Evolutionary conservation across 2,888 invertebrate genomes (phyloP).

Genomic region (Megaustenia siamemsis): DNA sequence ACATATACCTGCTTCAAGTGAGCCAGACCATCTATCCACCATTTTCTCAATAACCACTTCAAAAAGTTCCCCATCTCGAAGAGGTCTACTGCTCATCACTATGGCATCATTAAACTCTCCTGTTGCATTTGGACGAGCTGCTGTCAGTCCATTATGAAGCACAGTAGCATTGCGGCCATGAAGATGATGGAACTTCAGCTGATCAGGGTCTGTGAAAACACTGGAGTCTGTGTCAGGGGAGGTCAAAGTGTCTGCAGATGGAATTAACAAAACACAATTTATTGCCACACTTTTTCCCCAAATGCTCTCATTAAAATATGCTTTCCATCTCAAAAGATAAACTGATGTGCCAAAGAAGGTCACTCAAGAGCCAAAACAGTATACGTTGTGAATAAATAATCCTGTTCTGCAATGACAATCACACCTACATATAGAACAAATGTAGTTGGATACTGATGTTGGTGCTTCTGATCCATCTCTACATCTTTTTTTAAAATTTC

Average conservation of each 20-base stretch:
- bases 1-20: constrained; percentile 90
- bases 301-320: no score
- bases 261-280: background rate
- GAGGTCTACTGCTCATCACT: constrained; percentile 91
- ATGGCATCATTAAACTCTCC: constrained; percentile 97
- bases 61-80: constrained; percentile 94
- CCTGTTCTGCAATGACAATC: no score
- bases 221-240: constrained; percentile 72
- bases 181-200: constrained; percentile 91
- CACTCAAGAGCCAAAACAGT: no score
- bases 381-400: no score
- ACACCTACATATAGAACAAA: no score
- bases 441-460: no score
- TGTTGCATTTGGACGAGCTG: constrained; percentile 90
- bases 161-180: constrained; percentile 94
- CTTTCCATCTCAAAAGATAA: no score
- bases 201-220: constrained; percentile 67
- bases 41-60: constrained; percentile 93
- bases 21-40: constrained; percentile 95
- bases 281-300: no score
- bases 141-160: constrained; percentile 90
- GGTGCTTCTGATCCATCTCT: no score
- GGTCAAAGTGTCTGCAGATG: constrained; percentile 67
- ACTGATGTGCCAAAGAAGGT: no score
- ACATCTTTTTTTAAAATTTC: no score